Percentiles rank a stretch among this genome's conserved stretches.
These are phyloP conservation scores for Platysteira castanea DNA, from an alignment of 2,113 vertebrate species.

Conservation along the genomic window DNA sequence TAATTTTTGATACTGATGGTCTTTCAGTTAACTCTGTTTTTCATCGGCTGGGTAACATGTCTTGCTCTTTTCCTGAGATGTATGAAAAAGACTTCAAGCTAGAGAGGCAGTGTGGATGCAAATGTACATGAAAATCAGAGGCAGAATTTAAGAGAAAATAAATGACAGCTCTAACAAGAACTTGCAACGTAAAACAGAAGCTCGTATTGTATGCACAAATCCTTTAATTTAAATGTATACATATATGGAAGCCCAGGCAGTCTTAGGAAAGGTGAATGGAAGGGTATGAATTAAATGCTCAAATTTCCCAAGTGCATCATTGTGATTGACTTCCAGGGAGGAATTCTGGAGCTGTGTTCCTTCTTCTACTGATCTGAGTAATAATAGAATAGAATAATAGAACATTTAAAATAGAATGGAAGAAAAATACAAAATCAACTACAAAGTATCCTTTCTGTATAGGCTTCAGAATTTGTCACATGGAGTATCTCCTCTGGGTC, in stretches of 20 bases:
- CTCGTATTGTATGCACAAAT: neutral
- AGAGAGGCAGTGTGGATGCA: neutral
- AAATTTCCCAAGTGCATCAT: neutral
- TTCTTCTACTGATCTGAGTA: neutral
- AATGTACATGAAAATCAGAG: neutral
- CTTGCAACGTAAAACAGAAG: neutral
- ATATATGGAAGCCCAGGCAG: neutral
- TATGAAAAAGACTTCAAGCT: neutral
- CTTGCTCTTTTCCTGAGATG: neutral
- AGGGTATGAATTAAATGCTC: neutral
- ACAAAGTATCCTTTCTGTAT: neutral
- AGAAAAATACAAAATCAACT: neutral
- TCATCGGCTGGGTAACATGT: fast-evolving
- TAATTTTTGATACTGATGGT: neutral
- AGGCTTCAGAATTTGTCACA: neutral
- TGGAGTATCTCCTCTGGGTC: neutral
- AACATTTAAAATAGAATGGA: neutral
- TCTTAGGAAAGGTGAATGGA: neutral
- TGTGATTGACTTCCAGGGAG: neutral
- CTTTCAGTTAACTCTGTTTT: neutral
- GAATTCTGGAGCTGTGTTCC: neutral
- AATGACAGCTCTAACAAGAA: neutral
- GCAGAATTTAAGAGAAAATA: neutral
- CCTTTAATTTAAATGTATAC: neutral
- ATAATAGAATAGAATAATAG: neutral